Percentiles rank a stretch among this genome's conserved stretches.
phyloP scores from a whole-genome alignment of 2,888 invertebrate genomes.

The Mayetiola destructor region DNA sequence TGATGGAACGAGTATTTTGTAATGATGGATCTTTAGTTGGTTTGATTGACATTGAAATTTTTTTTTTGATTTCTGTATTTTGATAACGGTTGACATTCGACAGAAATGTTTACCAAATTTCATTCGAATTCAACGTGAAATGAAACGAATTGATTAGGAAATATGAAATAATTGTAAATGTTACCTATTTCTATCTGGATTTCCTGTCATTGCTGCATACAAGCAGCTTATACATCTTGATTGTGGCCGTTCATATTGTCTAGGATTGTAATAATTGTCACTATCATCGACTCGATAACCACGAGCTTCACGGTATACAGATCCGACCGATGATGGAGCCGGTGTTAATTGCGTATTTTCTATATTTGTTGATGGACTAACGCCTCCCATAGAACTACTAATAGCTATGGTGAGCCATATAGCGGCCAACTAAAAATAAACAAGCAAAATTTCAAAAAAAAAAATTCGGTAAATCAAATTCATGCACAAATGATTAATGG shows the following conservation, averaged over 20 bases:
- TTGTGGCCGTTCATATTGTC: constrained; percentile 8
- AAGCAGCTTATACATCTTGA: constrained; percentile 13
- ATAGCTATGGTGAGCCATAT: background rate
- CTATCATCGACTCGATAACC: background rate
- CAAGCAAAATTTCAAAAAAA: background rate
- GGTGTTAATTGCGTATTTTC: constrained; percentile 1
- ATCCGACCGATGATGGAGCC: background rate
- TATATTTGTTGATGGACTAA: background rate
- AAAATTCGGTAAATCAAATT: no score
- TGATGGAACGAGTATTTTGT: no score
- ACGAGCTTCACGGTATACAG: background rate
- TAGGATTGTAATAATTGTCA: background rate
- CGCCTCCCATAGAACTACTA: background rate
- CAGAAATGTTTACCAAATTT: no score
- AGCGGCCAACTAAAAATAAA: background rate
- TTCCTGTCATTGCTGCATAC: constrained; percentile 11
- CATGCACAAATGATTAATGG: no score
- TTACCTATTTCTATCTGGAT: constrained; percentile 5
- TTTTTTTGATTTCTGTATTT: no score
- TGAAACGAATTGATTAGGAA: no score
- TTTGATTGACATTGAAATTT: no score
- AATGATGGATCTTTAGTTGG: no score
- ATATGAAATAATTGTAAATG: background rate
- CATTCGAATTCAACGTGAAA: no score
- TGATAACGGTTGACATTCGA: no score